Conservation (phyloP, 2,113 vertebrate genomes). For the Sialia sialis region DNA sequence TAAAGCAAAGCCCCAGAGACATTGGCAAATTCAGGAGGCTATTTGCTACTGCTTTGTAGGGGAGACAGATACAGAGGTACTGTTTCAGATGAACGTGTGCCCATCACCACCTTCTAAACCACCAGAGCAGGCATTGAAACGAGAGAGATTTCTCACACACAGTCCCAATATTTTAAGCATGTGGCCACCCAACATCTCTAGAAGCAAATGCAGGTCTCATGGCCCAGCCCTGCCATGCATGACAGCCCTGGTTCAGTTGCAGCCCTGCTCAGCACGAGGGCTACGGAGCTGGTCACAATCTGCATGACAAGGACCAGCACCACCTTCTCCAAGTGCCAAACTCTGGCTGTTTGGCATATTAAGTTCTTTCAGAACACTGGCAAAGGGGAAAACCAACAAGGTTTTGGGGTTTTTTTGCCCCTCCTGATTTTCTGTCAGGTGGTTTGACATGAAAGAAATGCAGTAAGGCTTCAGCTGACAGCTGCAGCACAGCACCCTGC, state of each 20-base stretch:
- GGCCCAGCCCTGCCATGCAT: neutral
- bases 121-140: neutral
- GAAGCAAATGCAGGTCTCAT: neutral
- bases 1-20: neutral
- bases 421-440: neutral
- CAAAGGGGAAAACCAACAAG: neutral
- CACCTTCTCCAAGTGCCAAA: neutral
- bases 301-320: neutral
- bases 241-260: neutral
- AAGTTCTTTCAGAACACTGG: neutral
- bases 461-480: neutral
- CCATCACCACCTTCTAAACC: neutral
- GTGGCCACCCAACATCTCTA: neutral
- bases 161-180: neutral
- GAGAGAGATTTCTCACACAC: neutral
- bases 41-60: neutral
- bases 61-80: neutral
- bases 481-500: neutral
- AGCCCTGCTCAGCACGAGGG: neutral
- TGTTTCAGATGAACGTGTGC: fast-evolving
- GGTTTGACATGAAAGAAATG: neutral
- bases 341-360: fast-evolving
- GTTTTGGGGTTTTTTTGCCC: fast-evolving
- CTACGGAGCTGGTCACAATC: neutral
- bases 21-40: neutral